Evolutionary conservation across 2,797 vertebrate species (phyloP).

Genomic region (Lepus townsendii): DNA sequence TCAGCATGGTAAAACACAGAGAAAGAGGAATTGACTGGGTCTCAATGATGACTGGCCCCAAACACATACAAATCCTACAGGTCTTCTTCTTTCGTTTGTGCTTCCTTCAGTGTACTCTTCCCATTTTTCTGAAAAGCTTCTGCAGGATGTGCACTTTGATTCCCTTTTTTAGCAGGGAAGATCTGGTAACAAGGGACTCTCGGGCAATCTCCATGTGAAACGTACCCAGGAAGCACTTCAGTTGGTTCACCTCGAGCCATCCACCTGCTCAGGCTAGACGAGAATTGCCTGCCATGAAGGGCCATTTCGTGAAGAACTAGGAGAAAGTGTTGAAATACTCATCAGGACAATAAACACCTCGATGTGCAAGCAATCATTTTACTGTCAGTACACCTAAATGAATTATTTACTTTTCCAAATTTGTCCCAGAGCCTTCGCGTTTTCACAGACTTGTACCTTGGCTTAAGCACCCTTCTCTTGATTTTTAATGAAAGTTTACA

Average conservation of each 20-base stretch:
- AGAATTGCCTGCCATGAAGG: neutral
- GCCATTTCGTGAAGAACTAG: neutral
- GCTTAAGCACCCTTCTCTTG: neutral
- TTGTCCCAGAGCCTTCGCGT: slow-evolving; percentile 37
- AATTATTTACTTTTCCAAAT: neutral
- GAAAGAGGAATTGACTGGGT: neutral
- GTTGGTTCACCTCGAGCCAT: neutral
- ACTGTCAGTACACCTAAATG: neutral
- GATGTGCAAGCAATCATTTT: neutral
- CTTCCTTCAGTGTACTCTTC: neutral
- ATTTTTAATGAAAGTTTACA: slow-evolving; percentile 17
- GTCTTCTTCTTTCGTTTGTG: neutral
- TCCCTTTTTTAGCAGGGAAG: neutral
- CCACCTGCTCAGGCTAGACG: neutral
- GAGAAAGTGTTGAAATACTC: neutral
- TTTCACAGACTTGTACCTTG: neutral
- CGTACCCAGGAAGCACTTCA: neutral
- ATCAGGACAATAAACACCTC: neutral
- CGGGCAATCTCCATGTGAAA: neutral
- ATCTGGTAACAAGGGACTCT: neutral
- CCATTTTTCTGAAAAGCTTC: neutral
- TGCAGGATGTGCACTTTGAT: neutral
- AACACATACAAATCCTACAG: neutral
- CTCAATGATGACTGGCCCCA: neutral
- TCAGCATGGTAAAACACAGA: neutral